Evolutionary conservation across 2,888 invertebrate genomes (phyloP).

Genomic region (Leucoma salicis): DNA sequence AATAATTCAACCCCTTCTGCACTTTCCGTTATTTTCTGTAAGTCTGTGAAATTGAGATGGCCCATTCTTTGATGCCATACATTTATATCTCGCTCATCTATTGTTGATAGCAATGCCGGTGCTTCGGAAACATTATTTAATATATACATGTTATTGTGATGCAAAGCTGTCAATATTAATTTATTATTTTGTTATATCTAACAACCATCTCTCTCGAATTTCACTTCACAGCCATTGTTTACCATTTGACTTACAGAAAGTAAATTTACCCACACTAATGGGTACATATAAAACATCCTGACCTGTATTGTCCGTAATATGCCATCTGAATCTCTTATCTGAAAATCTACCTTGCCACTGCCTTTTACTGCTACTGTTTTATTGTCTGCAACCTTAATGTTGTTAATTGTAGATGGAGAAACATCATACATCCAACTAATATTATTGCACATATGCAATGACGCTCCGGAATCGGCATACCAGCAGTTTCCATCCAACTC

Average conservation of each 20-base stretch:
- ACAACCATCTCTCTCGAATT: conserved; percentile 8
- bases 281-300: neutral
- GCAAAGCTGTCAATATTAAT: conserved; percentile 5
- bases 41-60: conserved; percentile 17
- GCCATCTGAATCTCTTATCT: conserved; percentile 1
- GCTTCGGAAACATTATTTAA: conserved; percentile 8
- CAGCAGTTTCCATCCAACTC: neutral
- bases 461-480: conserved; percentile 6
- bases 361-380: conserved; percentile 6
- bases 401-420: neutral
- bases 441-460: conserved; percentile 12
- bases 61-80: conserved; percentile 11
- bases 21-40: conserved; percentile 11
- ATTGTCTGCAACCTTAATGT: neutral
- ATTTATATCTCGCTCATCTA: conserved; percentile 7
- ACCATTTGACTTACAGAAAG: conserved; percentile 10
- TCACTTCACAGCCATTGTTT: conserved; percentile 14
- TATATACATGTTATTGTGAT: conserved; percentile 10
- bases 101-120: conserved; percentile 9
- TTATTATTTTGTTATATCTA: conserved; percentile 10
- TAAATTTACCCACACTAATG: conserved; percentile 1
- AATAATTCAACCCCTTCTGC: conserved; percentile 4
- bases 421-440: conserved; percentile 4
- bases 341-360: conserved; percentile 5
- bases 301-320: neutral